Base-by-base conservation (phyloP, 2,888 invertebrate species). In the Eledona agricola region DNA sequence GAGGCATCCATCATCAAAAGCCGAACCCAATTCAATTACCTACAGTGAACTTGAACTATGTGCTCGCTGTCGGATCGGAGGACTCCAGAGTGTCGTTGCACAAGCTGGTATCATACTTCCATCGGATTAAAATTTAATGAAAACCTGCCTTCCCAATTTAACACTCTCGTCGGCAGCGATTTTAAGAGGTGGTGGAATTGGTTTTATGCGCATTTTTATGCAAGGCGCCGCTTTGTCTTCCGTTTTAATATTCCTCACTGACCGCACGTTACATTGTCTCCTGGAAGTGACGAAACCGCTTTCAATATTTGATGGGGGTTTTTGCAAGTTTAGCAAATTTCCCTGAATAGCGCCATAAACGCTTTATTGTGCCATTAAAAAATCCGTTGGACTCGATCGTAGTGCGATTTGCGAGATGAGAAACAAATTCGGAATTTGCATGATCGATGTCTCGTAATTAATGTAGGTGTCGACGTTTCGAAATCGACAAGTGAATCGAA, bases 301-400 rank as follows among this genome's bases (percentile, higher is more conserved):
- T 57, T 53, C 58, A 56, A 62, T 65, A 63, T 59, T 61, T 65
- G 60, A 62, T 64, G 55, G 56, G 58, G 60, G 64, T 55, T 64
- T 67, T 60, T 63, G 65, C 69, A 61, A 61, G 62, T 63, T 67
- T 66, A 63, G 65, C 67, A 66, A 67, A 70, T 69, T 67, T 58
- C 54, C 55, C 59, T 52, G 59, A 65, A 70, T 65, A 64, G 64
- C 62, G 53, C 65, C 64, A 65, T 68, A 69, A 66, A 66, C 59
- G 59, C 64, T 70, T 69, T 67, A 67, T 65, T 63, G 60, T 60
- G 57, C 61, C 50, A 59, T 67, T 62, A 67, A 64, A 64, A 59
- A 63, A 64, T 66, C 62, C 62, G 65, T 65, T 65, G 58, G 60
- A 57, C 63, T 60, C n/a, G n/a, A n/a, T n/a, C n/a, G n/a, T n/a